phyloP scores from a whole-genome alignment of 2,888 invertebrate species.

The Nycteola revayana region DNA sequence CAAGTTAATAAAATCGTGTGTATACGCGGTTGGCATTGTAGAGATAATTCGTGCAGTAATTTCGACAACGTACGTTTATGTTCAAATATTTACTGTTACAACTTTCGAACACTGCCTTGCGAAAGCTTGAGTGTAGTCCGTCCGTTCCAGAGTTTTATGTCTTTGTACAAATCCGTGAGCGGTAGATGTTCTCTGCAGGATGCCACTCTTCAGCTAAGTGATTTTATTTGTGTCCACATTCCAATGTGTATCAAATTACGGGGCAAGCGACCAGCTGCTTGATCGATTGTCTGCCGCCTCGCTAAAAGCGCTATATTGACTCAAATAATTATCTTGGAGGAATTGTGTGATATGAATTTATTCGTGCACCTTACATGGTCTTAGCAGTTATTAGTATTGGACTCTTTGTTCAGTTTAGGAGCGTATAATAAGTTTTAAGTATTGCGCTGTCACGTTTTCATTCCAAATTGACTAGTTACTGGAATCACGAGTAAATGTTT shows the following conservation, averaged over 20 bases:
- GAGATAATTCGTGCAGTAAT: background rate
- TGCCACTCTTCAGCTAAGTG: conserved; percentile 77
- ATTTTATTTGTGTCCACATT: conserved; percentile 81
- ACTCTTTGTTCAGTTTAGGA: conserved; percentile 6
- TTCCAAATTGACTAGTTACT: background rate
- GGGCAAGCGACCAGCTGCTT: conserved; percentile 68
- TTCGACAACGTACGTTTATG: background rate
- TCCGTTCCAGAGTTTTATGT: conserved; percentile 33
- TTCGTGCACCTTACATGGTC: conserved; percentile 16
- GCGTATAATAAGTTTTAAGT: no score
- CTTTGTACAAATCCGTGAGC: conserved; percentile 47
- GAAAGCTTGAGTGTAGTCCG: conserved; percentile 7
- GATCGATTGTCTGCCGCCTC: conserved; percentile 65
- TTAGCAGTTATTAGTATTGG: conserved; percentile 12
- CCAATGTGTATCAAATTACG: conserved; percentile 79
- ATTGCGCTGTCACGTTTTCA: conserved; percentile 1
- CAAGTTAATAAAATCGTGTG: conserved; percentile 2
- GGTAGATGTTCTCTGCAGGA: conserved; percentile 70
- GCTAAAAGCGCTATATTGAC: conserved; percentile 68
- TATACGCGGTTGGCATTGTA: background rate
- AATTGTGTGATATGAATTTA: conserved; percentile 26
- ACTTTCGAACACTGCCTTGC: background rate
- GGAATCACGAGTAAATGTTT: no score
- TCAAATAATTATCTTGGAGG: conserved; percentile 51
- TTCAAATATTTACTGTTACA: background rate